Conservation (phyloP, 2,888 invertebrate genomes). For the Coenonympha glycerion region DNA sequence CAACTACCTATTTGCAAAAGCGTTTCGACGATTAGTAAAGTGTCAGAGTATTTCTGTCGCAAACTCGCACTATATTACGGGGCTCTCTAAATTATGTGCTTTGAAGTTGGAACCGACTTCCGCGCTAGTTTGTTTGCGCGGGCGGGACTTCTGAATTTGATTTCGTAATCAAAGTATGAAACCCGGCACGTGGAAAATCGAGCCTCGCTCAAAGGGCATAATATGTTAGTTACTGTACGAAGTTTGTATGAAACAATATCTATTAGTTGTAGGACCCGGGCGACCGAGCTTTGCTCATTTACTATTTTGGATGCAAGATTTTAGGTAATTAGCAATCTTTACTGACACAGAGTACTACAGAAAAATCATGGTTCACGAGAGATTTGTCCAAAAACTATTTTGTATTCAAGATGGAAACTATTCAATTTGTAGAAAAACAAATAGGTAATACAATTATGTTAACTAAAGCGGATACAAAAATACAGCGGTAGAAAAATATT, state of each 20-base stretch:
- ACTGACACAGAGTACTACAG: no score
- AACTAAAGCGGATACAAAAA: not conserved
- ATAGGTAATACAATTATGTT: not conserved
- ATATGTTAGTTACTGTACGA: no score
- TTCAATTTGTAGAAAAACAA: not conserved
- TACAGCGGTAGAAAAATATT: not conserved
- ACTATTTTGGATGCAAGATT: no score
- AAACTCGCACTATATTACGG: slow-evolving; percentile 26
- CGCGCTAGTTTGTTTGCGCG: slow-evolving; percentile 8
- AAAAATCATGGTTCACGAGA: no score
- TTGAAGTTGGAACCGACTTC: slow-evolving; percentile 10
- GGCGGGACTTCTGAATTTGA: slow-evolving; percentile 9
- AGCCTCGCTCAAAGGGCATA: no score
- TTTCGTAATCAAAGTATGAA: not conserved
- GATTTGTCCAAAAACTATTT: no score
- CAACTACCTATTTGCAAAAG: slow-evolving; percentile 31
- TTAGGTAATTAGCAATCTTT: no score
- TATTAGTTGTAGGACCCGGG: no score
- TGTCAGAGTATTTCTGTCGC: slow-evolving; percentile 31
- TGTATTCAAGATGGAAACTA: not conserved
- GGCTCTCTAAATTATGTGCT: slow-evolving; percentile 22
- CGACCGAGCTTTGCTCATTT: no score
- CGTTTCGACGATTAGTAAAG: slow-evolving; percentile 31
- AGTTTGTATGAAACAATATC: no score
- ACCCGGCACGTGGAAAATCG: not conserved